Base-by-base conservation (phyloP, 2,113 vertebrate species). In the Salvelinus fontinalis region DNA sequence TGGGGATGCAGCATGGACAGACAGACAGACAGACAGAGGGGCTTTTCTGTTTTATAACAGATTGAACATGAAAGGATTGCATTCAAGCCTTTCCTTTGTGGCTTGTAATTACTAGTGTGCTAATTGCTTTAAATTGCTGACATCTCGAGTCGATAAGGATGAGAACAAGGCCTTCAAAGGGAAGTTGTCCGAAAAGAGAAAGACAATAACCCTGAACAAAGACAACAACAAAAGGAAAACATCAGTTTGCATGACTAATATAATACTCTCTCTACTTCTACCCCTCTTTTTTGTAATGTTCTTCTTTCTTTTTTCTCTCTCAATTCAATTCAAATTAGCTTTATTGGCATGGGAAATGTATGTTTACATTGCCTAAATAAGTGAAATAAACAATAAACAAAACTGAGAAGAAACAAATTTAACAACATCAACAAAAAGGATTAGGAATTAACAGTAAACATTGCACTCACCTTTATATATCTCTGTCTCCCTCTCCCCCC, bases 61-160 rank as follows among this genome's bases (percentile, higher is more conserved):
- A 95, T 93, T 95, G 93, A 88, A 90, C 91, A 95, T 94, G 93
- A 95, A 95, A 95, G 93, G 91, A 92, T 95, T 90, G 92, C 92
- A 95, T 95, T 95, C 92, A 93, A 94, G 94, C 74, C 51, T 92
- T 88, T 93, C 93, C 85, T 91, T 91, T 87, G 89, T 92, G 93
- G 93, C 90, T 92, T 95, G 92, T 95, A 95, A 95, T 96, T 95
- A 95, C 92, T 92, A 93, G 86, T 94, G 87, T 79, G 75, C 94
- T 96, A 95, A 96, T 95, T 95, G 94, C 93, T 93, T 92, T 92
- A 91, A 94, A 96, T 95, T 93, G 93, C 91, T 93, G 92, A 92
- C 93, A 94, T 93, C 88, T 91, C 86, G 90, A 93, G 93, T 95
- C 94, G 95, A 92, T 91, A 92, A 93, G 83, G 90, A 93, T 90